Evolutionary conservation across 2,113 vertebrate species (phyloP).

Genomic region (Carassius auratus): DNA sequence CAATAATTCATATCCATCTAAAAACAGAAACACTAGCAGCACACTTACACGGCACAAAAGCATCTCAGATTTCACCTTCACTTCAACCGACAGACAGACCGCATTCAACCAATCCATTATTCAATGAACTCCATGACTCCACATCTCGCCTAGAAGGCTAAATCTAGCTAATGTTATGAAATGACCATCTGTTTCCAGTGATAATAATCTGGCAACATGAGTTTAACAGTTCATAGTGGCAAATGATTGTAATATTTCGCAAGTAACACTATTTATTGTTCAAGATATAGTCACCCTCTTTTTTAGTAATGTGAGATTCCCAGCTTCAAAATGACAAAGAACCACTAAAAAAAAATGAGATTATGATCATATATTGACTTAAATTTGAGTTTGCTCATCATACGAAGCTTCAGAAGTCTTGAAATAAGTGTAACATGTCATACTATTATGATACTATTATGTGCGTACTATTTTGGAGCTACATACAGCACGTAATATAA

Average conservation of each 20-base stretch:
- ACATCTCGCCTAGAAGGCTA: background rate
- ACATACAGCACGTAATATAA: too few species aligned
- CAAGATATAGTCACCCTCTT: background rate
- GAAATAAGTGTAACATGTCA: background rate
- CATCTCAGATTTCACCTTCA: constrained; percentile 32
- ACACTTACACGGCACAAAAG: constrained; percentile 21
- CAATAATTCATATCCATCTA: constrained; percentile 37
- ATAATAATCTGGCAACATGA: background rate
- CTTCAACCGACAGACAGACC: background rate
- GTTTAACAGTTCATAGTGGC: background rate
- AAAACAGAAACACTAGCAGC: constrained; percentile 27
- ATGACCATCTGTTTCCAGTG: background rate
- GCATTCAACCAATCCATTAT: background rate
- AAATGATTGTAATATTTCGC: background rate
- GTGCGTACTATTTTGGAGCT: too few species aligned
- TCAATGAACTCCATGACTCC: constrained; percentile 14
- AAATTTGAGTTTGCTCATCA: background rate
- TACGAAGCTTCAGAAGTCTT: background rate
- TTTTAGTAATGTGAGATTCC: background rate
- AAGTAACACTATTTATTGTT: background rate
- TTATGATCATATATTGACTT: background rate
- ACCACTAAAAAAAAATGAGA: background rate
- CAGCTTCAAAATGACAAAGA: background rate
- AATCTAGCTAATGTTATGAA: background rate
- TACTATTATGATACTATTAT: background rate